Evolutionary conservation across 2,797 vertebrate species (phyloP), one percentile per base, ranked within the genome.

Genomic region (Syngnathus rostellatus): DNA sequence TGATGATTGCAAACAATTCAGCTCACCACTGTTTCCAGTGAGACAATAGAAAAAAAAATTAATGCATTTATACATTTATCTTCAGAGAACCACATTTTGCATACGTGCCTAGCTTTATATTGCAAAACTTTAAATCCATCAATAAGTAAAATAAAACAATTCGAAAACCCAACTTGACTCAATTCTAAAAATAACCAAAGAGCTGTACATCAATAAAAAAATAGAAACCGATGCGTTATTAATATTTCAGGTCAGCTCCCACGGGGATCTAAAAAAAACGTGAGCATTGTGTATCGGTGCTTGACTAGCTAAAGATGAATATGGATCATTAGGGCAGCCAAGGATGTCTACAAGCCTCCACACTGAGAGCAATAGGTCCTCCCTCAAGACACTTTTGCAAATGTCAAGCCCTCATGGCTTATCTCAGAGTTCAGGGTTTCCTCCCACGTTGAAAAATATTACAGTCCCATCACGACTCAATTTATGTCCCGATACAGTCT

Each of bases 391-490:
- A 64, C 53, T 85, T 31, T 86, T 82, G 82, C 72, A 83, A 82
- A 80, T 83, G 81, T 82, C 72, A 85, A 38, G 62, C 67, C 46
- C 63, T 76, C 76, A 59, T 39, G 68, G 72, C 76, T 71, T 72
- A 38, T 63, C 77, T 65, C 55, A 6, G 48, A 67, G 70, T 76
- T 74, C 72, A 83, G 68, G 74, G 80, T 79, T 80, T 57, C 66
- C 62, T 72, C 39, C 67, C 37, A 66, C 68, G 69, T 71, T 71
- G 69, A 77, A 62, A 75, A 76, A 77, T 74, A 80, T 81, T 74
- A 74, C 63, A 50, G 76, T 80, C 73, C 80, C 73, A 82, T 84
- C 77, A 75, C 73, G 75, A 68, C 82, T 85, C 81, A 77, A 78
- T 86, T 78, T 81, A 65, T 75, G 75, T 75, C 76, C 71, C 71